Base-by-base conservation (phyloP, 2,888 invertebrate species). In the Polyommatus iphigenia region DNA sequence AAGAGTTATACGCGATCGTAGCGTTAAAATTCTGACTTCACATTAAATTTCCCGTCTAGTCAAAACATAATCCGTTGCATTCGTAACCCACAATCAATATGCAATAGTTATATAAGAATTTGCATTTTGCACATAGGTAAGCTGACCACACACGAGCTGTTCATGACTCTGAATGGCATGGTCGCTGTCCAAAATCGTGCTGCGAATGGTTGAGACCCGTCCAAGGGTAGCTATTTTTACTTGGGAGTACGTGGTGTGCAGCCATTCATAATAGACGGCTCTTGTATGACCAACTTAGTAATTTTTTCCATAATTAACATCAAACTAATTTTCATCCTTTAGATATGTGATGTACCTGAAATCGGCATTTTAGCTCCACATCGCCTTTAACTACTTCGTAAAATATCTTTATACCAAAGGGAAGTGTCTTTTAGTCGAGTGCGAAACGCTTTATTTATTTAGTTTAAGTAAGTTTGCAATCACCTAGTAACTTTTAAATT, bases 361-460 rank as follows among this genome's bases (percentile, higher is more conserved):
- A 8, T 59, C 59, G n/a, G 36, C 71, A 71, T 54, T 77, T 71
- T 77, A 71, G 71, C 57, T 72, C 13, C 29, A 71, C 15, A 41
- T 57, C 57, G 59, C 18, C 57, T 10, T 59, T 76, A 57, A 80
- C 78, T 81, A 77, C 79, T 79, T 77, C 79, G 76, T 79, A 78
- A 91, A 92, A 93, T 89, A 90, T 87, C 86, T 87, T 85, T 84
- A 91, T 92, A 94, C 93, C 93, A 93, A 93, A 93, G 93, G 91
- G 86, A 90, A 90, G 90, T 92, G 89, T 92, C 88, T 90, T 89
- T 88, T 90, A 93, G 91, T 91, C 90, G 89, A 92, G 92, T 91
- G 92, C 93, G 85, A 92, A 92, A 93, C 93, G 93, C 92, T 93
- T 92, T 92, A 92, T 93, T 91, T 91, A 91, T 91, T 87, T 87